These are phyloP conservation scores for Caradrina clavipalpis DNA, from an alignment of 2,888 invertebrate genomes.

Conservation along the genomic window DNA sequence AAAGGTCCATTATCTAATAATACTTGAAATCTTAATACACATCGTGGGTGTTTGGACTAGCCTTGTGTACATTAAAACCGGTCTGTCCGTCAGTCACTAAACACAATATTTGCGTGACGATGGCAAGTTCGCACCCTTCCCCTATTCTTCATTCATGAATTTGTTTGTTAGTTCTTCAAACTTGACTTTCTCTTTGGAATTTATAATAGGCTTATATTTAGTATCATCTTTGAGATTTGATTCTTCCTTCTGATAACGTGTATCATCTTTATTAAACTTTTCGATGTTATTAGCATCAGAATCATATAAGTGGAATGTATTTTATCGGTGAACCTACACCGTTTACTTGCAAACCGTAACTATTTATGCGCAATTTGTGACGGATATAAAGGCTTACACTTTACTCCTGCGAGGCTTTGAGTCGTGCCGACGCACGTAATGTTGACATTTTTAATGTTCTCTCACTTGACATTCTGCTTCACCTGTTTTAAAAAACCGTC, in stretches of 20 bases:
- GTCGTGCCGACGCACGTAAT: slow-evolving; percentile 46
- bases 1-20: slow-evolving; percentile 60
- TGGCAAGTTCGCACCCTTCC: slow-evolving; percentile 73
- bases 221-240: not conserved
- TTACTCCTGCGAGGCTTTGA: slow-evolving; percentile 55
- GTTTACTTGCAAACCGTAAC: slow-evolving; percentile 29
- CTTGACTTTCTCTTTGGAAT: slow-evolving; percentile 63
- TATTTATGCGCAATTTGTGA: slow-evolving; percentile 57
- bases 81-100: slow-evolving; percentile 79
- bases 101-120: slow-evolving; percentile 83
- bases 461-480: slow-evolving; percentile 25
- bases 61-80: slow-evolving; percentile 81
- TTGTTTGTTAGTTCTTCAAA: slow-evolving; percentile 50
- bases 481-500: slow-evolving; percentile 28
- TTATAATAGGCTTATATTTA: slow-evolving; percentile 1
- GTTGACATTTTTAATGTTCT: slow-evolving; percentile 46
- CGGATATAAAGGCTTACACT: slow-evolving; percentile 43
- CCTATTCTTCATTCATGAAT: slow-evolving; percentile 77
- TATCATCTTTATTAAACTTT: not conserved
- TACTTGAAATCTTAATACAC: slow-evolving; percentile 65
- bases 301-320: slow-evolving; percentile 7
- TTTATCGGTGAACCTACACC: slow-evolving; percentile 22
- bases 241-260: not conserved
- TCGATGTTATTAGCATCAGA: not conserved
- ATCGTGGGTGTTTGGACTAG: slow-evolving; percentile 73